Percentiles rank a stretch among this genome's conserved stretches.
Conservation (phyloP, 2,113 vertebrate genomes). For the Alligator mississippiensis region DNA sequence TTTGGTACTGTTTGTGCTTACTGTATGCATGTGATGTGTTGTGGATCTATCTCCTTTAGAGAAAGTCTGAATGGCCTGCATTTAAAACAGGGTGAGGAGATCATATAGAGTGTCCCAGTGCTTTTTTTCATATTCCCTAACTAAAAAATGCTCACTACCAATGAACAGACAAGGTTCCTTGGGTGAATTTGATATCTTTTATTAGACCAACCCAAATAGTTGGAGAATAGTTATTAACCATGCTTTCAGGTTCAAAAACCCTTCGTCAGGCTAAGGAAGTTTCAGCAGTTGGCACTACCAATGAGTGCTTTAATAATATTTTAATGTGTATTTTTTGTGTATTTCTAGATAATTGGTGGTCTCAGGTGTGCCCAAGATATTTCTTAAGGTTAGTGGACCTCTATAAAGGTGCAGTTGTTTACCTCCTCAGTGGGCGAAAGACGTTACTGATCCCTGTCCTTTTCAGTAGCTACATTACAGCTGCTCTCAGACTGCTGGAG, state of each 20-base stretch:
- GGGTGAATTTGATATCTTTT: no score
- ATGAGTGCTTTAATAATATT: neutral
- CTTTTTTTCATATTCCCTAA: neutral
- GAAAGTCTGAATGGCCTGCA: neutral
- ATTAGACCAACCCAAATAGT: no score
- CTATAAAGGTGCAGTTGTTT: constrained; percentile 94
- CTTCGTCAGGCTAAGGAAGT: no score
- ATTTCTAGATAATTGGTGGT: constrained; percentile 97
- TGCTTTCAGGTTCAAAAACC: no score
- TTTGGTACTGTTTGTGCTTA: neutral
- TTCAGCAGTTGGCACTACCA: neutral
- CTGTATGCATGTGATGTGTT: neutral
- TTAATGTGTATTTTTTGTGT: constrained; percentile 22
- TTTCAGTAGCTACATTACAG: constrained; percentile 92
- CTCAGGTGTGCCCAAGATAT: constrained; percentile 87
- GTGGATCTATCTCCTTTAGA: neutral
- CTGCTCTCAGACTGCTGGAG: constrained; percentile 90
- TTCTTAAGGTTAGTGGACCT: constrained; percentile 94
- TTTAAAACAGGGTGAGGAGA: neutral
- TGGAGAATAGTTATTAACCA: no score
- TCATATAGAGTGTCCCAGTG: neutral
- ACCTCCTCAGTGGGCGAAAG: constrained; percentile 91
- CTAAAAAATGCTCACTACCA: neutral
- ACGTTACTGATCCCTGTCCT: constrained; percentile 89
- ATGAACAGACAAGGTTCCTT: no score